These are phyloP conservation scores for Eolophus roseicapilla DNA, from an alignment of 2,113 vertebrate species.

Conservation along the genomic window DNA sequence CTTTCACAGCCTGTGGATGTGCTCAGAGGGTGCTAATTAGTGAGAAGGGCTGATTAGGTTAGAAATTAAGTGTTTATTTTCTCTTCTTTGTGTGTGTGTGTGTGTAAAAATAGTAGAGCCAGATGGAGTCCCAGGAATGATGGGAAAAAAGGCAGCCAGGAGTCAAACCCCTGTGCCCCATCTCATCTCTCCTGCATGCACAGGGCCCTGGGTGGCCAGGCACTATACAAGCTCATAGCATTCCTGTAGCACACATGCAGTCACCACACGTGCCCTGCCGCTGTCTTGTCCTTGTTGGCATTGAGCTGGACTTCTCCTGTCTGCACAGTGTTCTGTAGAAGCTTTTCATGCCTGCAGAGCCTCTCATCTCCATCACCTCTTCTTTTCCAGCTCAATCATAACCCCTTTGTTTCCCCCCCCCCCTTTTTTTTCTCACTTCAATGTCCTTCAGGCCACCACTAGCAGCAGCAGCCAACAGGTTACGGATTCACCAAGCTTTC, in stretches of 20 bases:
- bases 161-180: neutral
- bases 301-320: neutral
- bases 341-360: neutral
- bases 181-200: neutral
- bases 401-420: neutral
- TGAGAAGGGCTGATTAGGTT: conserved; percentile 73
- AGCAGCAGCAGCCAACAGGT: neutral
- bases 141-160: conserved; percentile 43
- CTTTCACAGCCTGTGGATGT: conserved; percentile 63
- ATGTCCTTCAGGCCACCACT: neutral
- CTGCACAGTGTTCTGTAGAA: neutral
- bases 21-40: conserved; percentile 75
- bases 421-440: neutral
- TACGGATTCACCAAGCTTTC: neutral
- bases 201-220: neutral
- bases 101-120: conserved; percentile 61
- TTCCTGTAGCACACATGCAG: neutral
- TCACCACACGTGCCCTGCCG: neutral
- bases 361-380: neutral
- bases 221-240: neutral
- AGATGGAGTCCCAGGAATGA: conserved; percentile 62
- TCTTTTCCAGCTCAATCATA: neutral
- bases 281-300: neutral
- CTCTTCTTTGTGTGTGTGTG: neutral
- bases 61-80: conserved; percentile 77